Conservation (phyloP, 2,113 vertebrate genomes). For the Prunella himalayana region DNA sequence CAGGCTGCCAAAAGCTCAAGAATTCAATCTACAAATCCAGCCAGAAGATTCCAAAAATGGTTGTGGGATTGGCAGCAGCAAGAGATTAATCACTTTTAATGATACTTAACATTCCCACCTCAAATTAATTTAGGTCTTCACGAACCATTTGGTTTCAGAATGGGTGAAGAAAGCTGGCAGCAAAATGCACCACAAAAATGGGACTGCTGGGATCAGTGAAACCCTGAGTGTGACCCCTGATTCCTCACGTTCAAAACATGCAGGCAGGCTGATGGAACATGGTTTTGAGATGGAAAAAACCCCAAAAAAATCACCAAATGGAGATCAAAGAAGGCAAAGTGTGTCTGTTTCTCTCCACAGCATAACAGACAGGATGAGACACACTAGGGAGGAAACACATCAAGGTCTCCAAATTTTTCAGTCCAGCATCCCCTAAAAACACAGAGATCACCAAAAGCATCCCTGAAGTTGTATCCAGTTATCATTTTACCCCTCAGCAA, state of each 20-base stretch:
- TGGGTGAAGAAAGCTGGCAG: not conserved
- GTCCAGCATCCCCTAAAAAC: not conserved
- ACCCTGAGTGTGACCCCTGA: not conserved
- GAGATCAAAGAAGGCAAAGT: not conserved
- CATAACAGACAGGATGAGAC: accelerated
- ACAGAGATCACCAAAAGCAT: accelerated
- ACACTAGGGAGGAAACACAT: too few species aligned
- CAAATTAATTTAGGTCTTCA: slow-evolving; percentile 42
- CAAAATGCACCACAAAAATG: not conserved
- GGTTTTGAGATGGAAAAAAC: accelerated
- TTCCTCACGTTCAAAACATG: accelerated
- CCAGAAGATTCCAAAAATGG: not conserved
- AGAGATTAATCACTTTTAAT: slow-evolving; percentile 9
- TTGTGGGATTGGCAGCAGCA: not conserved
- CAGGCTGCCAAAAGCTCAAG: not conserved
- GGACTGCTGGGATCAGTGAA: not conserved
- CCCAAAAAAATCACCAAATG: not conserved
- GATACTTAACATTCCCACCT: not conserved
- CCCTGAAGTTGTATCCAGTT: not conserved
- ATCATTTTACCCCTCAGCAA: not conserved
- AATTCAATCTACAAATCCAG: not conserved
- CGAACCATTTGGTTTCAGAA: not conserved
- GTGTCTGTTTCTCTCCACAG: not conserved
- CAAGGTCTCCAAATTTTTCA: not conserved
- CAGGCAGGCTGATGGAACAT: accelerated